phyloP scores from a whole-genome alignment of 2,888 invertebrate species.

The Eupithecia subfuscata region DNA sequence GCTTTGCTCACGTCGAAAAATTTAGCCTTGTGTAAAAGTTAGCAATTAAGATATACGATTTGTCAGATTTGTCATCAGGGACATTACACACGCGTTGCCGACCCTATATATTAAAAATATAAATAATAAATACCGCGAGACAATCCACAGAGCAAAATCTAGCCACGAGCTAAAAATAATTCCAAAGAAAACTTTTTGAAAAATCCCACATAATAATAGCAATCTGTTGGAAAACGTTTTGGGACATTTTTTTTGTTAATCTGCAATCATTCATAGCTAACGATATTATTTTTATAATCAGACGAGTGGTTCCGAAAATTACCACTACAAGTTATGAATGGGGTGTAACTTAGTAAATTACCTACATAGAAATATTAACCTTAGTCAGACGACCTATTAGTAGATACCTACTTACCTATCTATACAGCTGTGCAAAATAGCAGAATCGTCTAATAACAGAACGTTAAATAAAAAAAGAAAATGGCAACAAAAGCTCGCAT shows the following conservation, averaged over 20 bases:
- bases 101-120: not conserved
- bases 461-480: not conserved
- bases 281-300: too few species aligned
- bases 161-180: too few species aligned
- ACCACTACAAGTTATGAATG: not conserved
- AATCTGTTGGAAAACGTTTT: too few species aligned
- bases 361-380: not conserved
- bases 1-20: not conserved
- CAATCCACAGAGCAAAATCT: too few species aligned
- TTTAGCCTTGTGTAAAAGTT: not conserved
- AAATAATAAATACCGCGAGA: too few species aligned
- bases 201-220: too few species aligned
- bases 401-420: not conserved
- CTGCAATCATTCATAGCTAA: too few species aligned
- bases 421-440: not conserved
- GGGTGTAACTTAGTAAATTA: not conserved
- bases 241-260: too few species aligned
- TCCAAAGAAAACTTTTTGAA: too few species aligned
- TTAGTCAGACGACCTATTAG: too few species aligned
- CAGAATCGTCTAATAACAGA: not conserved
- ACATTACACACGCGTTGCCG: not conserved
- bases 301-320: not conserved
- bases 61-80: too few species aligned
- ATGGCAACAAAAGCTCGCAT: not conserved
- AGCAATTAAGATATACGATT: too few species aligned